Conservation (phyloP, 2,888 invertebrate species). For the Tipula confusa region DNA sequence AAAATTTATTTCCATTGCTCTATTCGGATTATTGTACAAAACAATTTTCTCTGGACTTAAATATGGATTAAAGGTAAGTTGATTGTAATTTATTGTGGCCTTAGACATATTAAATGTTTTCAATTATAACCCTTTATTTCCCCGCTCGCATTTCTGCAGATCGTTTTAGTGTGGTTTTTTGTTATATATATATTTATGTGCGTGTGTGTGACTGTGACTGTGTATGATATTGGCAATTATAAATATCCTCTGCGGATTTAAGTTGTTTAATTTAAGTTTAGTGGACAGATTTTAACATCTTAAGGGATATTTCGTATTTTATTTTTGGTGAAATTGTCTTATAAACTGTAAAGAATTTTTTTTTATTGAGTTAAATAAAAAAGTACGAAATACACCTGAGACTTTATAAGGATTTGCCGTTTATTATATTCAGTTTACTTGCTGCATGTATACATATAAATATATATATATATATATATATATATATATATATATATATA, state of each 20-base stretch:
- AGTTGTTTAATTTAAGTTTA: constrained; percentile 20
- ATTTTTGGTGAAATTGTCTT: constrained; percentile 25
- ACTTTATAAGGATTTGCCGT: neutral
- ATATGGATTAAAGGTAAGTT: constrained; percentile 12
- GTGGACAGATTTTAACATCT: constrained; percentile 3
- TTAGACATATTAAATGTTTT: constrained; percentile 3
- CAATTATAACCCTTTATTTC: neutral
- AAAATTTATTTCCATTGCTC: constrained; percentile 25
- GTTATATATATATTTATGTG: neutral
- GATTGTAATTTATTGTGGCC: neutral
- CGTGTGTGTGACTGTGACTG: no score
- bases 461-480: no score
- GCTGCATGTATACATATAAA: neutral
- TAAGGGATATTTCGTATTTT: neutral
- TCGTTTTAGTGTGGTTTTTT: neutral
- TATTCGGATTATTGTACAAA: neutral
- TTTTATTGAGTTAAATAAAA: neutral
- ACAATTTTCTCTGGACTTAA: constrained; percentile 25
- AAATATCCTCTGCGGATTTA: neutral
- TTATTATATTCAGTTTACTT: neutral
- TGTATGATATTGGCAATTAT: neutral
- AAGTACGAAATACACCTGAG: neutral
- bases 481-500: no score
- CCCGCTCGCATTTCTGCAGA: neutral
- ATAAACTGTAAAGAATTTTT: neutral